Conservation (phyloP, 2,888 invertebrate species). For the Emmelina monodactyla region DNA sequence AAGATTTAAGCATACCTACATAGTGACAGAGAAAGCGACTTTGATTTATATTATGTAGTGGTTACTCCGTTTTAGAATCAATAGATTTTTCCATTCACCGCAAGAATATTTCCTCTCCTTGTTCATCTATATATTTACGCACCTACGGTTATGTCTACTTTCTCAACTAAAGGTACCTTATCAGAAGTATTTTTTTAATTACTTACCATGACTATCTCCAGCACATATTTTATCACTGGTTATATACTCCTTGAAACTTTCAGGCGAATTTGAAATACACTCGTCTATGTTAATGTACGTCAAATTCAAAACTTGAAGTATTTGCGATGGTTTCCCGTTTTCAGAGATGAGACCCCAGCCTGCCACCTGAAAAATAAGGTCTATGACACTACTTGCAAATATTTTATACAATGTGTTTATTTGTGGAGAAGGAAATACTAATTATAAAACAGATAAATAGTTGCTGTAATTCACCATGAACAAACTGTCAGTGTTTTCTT, state of each 20-base stretch:
- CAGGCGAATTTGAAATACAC: slow-evolving; percentile 19
- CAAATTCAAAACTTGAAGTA: slow-evolving; percentile 22
- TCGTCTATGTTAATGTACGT: slow-evolving; percentile 22
- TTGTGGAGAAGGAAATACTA: not conserved
- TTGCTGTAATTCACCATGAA: too few species aligned
- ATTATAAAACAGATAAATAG: not conserved
- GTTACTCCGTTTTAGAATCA: too few species aligned
- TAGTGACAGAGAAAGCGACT: too few species aligned
- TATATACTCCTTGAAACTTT: slow-evolving; percentile 22
- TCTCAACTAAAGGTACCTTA: not conserved
- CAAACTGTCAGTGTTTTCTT: too few species aligned
- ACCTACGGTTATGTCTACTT: too few species aligned
- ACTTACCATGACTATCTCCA: slow-evolving; percentile 27
- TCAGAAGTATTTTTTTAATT: not conserved
- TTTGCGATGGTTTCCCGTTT: slow-evolving; percentile 19
- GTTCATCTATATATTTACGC: too few species aligned
- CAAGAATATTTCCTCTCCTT: too few species aligned
- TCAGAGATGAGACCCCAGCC: slow-evolving; percentile 27
- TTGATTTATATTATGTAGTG: too few species aligned
- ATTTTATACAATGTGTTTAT: too few species aligned
- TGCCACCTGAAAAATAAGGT: slow-evolving; percentile 25
- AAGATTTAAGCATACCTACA: too few species aligned
- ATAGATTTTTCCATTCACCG: too few species aligned
- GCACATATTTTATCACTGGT: slow-evolving; percentile 38
- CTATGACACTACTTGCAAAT: too few species aligned